Conservation (phyloP, 1,140 invertebrate genomes). For the Drosophila tristis region DNA sequence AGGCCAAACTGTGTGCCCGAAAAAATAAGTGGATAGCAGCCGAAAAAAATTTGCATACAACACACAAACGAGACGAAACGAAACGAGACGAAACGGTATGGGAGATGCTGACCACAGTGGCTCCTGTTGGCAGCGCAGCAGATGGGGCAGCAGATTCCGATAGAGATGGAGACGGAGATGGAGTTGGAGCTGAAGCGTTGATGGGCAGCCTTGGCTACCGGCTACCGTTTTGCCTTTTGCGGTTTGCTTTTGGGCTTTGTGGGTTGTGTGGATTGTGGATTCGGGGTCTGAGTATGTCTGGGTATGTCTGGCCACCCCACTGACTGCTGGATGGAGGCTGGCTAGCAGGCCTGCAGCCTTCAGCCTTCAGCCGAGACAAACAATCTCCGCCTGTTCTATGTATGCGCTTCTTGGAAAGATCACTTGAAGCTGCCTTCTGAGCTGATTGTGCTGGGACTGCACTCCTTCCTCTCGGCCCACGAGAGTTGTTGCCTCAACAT, state of each 20-base stretch:
- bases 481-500: slow-evolving; percentile 17
- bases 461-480: slow-evolving; percentile 37
- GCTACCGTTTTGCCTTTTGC: slow-evolving; percentile 76
- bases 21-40: slow-evolving; percentile 65
- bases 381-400: slow-evolving; percentile 57
- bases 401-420: slow-evolving; percentile 70
- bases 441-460: too few relatives aligned
- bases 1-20: slow-evolving; percentile 37
- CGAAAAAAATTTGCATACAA: slow-evolving; percentile 78
- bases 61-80: slow-evolving; percentile 68
- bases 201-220: slow-evolving; percentile 63
- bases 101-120: slow-evolving; percentile 46
- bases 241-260: slow-evolving; percentile 54
- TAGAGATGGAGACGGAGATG: slow-evolving; percentile 25
- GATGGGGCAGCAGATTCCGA: slow-evolving; percentile 29
- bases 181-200: slow-evolving; percentile 45
- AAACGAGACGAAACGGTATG: slow-evolving; percentile 35
- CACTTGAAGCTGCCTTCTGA: slow-evolving; percentile 46
- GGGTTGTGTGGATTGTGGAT: slow-evolving; percentile 30
- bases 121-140: slow-evolving; percentile 10
- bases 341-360: neutral
- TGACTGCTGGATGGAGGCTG: too few relatives aligned
- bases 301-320: slow-evolving; percentile 13
- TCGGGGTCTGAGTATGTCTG: slow-evolving; percentile 1
- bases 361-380: slow-evolving; percentile 41